These are phyloP conservation scores for Microcebus griseorufus DNA, from an alignment of 2,113 vertebrate genomes.

Conservation along the genomic window DNA sequence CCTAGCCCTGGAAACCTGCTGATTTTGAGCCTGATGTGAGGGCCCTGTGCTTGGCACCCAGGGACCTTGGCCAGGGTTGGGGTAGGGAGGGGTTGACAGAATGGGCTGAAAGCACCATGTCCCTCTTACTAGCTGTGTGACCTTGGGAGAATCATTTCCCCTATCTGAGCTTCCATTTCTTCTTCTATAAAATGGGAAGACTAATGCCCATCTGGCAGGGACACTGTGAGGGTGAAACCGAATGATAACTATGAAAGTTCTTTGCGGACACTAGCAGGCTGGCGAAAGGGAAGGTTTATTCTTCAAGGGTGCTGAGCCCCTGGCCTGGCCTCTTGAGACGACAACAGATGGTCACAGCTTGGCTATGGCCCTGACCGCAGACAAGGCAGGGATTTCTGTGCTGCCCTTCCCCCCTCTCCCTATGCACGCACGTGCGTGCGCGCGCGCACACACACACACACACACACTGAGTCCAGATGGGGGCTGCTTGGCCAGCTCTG, in stretches of 20 bases:
- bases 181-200: slow-evolving; percentile 5
- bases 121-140: neutral
- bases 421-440: no score
- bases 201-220: neutral
- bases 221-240: neutral
- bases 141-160: neutral
- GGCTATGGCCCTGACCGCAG: slow-evolving; percentile 82
- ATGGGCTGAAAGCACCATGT: neutral
- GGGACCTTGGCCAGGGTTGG: neutral
- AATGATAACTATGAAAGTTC: neutral
- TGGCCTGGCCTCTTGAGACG: slow-evolving; percentile 51
- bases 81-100: neutral
- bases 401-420: slow-evolving; percentile 53
- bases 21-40: neutral
- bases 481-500: slow-evolving; percentile 75
- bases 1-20: neutral
- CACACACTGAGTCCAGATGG: slow-evolving; percentile 83
- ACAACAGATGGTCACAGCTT: slow-evolving; percentile 86
- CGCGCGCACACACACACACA: neutral
- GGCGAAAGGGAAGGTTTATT: neutral
- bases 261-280: neutral
- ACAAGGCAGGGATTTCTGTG: slow-evolving; percentile 81
- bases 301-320: slow-evolving; percentile 37
- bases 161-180: neutral
- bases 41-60: neutral